These are phyloP conservation scores for Ryuthela nishihirai DNA, from an alignment of 2,888 invertebrate genomes.

Conservation along the genomic window DNA sequence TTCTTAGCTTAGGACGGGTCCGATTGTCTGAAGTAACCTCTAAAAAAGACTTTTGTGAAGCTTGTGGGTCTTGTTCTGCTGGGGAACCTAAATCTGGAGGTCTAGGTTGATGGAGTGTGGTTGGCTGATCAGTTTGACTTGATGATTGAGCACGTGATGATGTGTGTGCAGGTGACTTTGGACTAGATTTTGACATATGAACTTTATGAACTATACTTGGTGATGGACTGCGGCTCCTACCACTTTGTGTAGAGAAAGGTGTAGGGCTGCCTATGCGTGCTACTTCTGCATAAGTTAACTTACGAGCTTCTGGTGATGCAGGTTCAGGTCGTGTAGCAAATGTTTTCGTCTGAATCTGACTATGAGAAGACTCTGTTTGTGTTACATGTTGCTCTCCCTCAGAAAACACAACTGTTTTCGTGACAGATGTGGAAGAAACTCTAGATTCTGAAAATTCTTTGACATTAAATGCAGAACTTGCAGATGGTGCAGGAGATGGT, in stretches of 20 bases:
- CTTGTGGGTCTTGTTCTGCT: constrained; percentile 8
- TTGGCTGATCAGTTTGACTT: background rate
- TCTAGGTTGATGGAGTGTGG: constrained; percentile 1
- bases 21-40: constrained; percentile 32
- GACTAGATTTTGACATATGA: background rate
- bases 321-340: too few species aligned
- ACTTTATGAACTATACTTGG: background rate
- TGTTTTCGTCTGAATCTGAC: constrained; percentile 30
- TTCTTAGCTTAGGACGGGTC: constrained; percentile 28
- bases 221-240: constrained; percentile 11
- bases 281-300: constrained; percentile 37
- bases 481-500: constrained; percentile 6
- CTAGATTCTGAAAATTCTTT: constrained; percentile 33
- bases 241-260: background rate
- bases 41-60: constrained; percentile 37
- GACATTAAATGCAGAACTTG: background rate
- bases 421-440: constrained; percentile 30
- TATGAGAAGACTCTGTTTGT: constrained; percentile 32
- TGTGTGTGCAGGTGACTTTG: background rate
- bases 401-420: constrained; percentile 22
- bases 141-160: background rate
- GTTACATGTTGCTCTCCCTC: constrained; percentile 20
- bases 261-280: constrained; percentile 34
- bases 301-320: constrained; percentile 24
- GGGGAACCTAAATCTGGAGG: background rate